Evolutionary conservation across 1,140 invertebrate species (phyloP).

Genomic region (Panagrolaimus sp.): DNA sequence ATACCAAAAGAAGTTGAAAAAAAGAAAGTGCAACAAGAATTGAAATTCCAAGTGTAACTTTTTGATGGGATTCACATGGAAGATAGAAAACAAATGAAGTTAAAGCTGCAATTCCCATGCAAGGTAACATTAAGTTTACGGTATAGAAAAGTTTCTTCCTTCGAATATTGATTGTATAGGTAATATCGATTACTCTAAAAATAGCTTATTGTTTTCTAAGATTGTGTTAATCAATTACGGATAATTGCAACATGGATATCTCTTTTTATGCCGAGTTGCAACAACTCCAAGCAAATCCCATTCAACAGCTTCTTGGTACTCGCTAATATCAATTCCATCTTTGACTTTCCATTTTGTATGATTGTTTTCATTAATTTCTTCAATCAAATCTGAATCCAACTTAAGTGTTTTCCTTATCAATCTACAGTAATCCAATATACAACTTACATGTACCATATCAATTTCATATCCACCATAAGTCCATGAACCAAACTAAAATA

Average conservation of each 20-base stretch:
- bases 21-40: conserved; percentile 81
- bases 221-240: no score
- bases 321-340: conserved; percentile 78
- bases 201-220: no score
- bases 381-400: conserved; percentile 33
- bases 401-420: conserved; percentile 25
- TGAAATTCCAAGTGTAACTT: conserved; percentile 52
- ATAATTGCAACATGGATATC: conserved; percentile 75
- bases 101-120: conserved; percentile 70
- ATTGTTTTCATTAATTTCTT: conserved; percentile 35
- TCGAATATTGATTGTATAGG: conserved; percentile 90
- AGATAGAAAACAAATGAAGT: conserved; percentile 64
- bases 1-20: conserved; percentile 94
- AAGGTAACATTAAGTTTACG: conserved; percentile 67
- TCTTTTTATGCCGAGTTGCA: conserved; percentile 66
- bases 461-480: conserved; percentile 93
- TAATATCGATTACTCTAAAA: conserved; percentile 82
- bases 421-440: not conserved
- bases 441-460: conserved; percentile 61
- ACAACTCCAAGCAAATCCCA: conserved; percentile 98
- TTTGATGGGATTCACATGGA: conserved; percentile 74
- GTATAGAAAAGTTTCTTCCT: conserved; percentile 97
- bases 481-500: conserved; percentile 73
- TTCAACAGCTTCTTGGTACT: conserved; percentile 94
- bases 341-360: conserved; percentile 44